Percentiles rank a stretch among this genome's conserved stretches.
phyloP scores from a whole-genome alignment of 1,140 invertebrate genomes.

The Cyclina sinensis region DNA sequence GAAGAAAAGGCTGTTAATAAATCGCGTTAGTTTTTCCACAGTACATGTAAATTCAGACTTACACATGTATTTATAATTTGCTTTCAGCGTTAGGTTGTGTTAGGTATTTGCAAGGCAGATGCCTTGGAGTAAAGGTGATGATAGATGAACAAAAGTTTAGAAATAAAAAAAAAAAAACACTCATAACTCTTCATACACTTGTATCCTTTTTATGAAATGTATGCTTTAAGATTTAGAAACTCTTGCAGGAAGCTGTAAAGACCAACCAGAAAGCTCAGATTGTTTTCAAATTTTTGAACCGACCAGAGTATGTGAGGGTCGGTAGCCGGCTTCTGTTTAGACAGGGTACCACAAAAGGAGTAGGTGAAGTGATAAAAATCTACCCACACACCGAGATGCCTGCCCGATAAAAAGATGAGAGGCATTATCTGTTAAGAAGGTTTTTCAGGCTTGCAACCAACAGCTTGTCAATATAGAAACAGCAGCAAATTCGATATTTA shows the following conservation, averaged over 20 bases:
- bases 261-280: constrained; percentile 95
- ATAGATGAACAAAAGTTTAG: too few relatives aligned
- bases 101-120: too few relatives aligned
- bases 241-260: constrained; percentile 87
- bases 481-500: not conserved
- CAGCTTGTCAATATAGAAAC: not conserved
- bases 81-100: too few relatives aligned
- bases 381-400: constrained; percentile 62
- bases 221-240: not conserved
- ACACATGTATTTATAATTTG: too few relatives aligned
- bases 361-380: constrained; percentile 91
- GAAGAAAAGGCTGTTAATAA: too few relatives aligned
- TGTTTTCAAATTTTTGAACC: constrained; percentile 94
- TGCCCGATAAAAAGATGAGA: constrained; percentile 18
- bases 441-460: too few relatives aligned
- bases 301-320: constrained; percentile 96
- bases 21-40: too few relatives aligned
- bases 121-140: too few relatives aligned
- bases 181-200: too few relatives aligned
- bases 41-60: too few relatives aligned
- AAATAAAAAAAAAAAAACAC: too few relatives aligned
- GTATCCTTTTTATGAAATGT: too few relatives aligned
- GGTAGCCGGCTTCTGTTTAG: constrained; percentile 95
- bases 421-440: not conserved
- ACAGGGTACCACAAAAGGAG: constrained; percentile 93